Evolutionary conservation across 2,113 vertebrate species (phyloP), one percentile per base, ranked within the genome.

Genomic region (Actenoides hombroni): DNA sequence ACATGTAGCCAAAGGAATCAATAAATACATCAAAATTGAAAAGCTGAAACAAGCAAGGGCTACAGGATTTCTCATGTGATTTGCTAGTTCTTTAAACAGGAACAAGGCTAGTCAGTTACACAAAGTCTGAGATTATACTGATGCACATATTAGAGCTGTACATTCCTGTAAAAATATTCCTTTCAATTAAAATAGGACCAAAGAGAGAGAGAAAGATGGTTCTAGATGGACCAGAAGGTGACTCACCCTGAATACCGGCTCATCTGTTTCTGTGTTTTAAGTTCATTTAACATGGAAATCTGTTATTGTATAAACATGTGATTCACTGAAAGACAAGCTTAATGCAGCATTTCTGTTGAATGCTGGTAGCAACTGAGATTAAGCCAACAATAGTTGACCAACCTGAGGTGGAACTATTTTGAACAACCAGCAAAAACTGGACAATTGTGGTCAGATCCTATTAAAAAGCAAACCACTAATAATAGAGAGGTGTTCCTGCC

Each of bases 301-400:
- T 80, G 54, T 63, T 90, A 49, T 35, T 88, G 16, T 86, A 80
- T 16, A 90, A 86, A 86, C 33, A 73, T 18, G 19, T 57, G 56
- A 90, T 90, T 85, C 71, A 93, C 40, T 70, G 46, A 77, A 88
- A 93, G 51, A 17, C 54, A 90, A 86, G 31, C n/a, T 91, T 86
- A 59, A 95, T 94, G 51, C 33, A 83, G 51, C 23, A 56, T 51
- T 93, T 90, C 69, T 88, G 19, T 40, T 40, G 28, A 80, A 83
- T 46, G n/a, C 13, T 80, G 19, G 4, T 65, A 92, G 88, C 2
- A 11, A 74, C 40, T 37, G 44, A 91, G 65, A 82, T 79, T 35
- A 89, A 70, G 40, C 26, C 63, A 80, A 74, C 35, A 82, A 77
- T 4, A 67, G 37, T 9, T 46, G 60, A 46, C 48, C 56, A 64